These are phyloP conservation scores for Drosophila affinis DNA, from an alignment of 2,888 invertebrate species.

Conservation along the genomic window DNA sequence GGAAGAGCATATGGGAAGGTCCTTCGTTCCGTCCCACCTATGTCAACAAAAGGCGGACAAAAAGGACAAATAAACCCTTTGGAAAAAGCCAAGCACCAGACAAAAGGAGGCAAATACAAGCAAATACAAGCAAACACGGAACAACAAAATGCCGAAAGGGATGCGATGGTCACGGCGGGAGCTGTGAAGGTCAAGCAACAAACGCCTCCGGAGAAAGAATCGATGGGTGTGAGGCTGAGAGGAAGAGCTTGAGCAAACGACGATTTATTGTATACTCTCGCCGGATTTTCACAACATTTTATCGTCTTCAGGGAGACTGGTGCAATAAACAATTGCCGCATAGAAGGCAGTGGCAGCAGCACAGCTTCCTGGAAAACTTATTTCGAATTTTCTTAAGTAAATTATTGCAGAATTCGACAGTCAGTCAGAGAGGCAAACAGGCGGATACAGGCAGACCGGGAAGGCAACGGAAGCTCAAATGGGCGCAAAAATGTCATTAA, in stretches of 20 bases:
- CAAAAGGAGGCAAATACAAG: constrained; percentile 54
- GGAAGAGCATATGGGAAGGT: constrained; percentile 37
- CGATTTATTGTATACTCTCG: constrained; percentile 80
- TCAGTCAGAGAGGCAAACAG: constrained; percentile 17
- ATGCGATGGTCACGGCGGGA: not conserved
- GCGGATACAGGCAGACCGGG: not conserved
- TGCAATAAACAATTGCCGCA: constrained; percentile 71
- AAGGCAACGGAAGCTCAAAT: constrained; percentile 66
- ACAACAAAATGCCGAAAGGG: not conserved
- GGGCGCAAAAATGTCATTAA: constrained; percentile 79
- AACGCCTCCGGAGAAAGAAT: constrained; percentile 5
- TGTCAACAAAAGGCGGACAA: constrained; percentile 66
- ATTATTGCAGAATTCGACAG: constrained; percentile 72
- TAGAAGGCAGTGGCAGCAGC: not conserved
- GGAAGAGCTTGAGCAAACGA: constrained; percentile 30
- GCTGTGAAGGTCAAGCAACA: constrained; percentile 57
- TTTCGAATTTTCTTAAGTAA: constrained; percentile 76
- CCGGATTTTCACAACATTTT: constrained; percentile 69
- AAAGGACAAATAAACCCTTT: constrained; percentile 77
- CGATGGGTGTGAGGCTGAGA: not conserved
- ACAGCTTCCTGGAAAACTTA: constrained; percentile 40
- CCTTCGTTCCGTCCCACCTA: constrained; percentile 54
- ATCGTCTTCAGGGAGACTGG: constrained; percentile 67
- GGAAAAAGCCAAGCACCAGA: constrained; percentile 54
- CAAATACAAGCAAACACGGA: constrained; percentile 52